Evolutionary conservation across 1,140 invertebrate species (phyloP), one percentile per base, ranked within the genome.

Genomic region (Chlorops oryzae): DNA sequence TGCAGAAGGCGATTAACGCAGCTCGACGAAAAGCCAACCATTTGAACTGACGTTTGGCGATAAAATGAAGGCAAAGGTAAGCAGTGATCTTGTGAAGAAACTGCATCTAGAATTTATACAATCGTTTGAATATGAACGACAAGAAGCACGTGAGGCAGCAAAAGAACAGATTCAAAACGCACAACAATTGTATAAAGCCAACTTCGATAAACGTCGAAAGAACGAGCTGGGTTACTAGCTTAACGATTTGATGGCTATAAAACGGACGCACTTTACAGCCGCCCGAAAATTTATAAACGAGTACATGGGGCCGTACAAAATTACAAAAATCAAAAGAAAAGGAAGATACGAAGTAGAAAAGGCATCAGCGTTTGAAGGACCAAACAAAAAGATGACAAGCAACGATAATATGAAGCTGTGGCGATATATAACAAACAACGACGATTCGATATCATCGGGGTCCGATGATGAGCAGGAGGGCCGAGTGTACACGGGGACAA

Each of bases 201-300:
- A 6, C 6, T 42, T 18, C 15, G 24, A 42, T 23, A 18, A 53
- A 42, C 55, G 55, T 25, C 51, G 65, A 27, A 62, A 60, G 17
- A 20, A 42, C 42, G 43, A 49, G 18, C 53, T 17, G n/a, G 35
- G 39, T 20, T 71, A 71, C 50, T 44, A 59, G 18, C 45, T 52
- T 10, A 61, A 62, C 22, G 65, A 73, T 50, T 24, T 65, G 32
- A 63, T 73, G 5, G 69, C 64, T n/a, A 73, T 72, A 10, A 63
- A 66, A 41, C 40, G 64, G 38, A 70, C 71, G 1, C 67, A 72
- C 24, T 62, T 62, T 51, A 51, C 51, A 3, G 35, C 51, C 20
- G n/a, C n/a, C n/a, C 65, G 62, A 5, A 24, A 42, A 42, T 12
- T 22, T 7, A 6, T 9, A 22, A 6, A 18, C 6, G 40, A 18